These are phyloP conservation scores for Catajapyx aquilonaris DNA, from an alignment of 1,140 invertebrate species.

Conservation along the genomic window DNA sequence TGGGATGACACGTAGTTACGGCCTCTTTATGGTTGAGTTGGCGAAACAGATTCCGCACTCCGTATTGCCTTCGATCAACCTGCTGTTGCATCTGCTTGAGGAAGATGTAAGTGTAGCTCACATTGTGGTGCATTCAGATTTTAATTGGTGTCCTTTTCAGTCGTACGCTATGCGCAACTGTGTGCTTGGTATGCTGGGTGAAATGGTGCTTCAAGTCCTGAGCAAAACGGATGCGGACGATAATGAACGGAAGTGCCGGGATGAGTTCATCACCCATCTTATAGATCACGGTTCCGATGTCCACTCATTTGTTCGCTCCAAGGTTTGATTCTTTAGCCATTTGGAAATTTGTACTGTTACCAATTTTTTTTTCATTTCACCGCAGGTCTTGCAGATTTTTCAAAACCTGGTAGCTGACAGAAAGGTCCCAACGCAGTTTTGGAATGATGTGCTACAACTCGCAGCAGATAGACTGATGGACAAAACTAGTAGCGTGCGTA, in stretches of 20 bases:
- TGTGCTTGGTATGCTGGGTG: conserved; percentile 53
- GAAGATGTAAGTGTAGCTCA: conserved; percentile 25
- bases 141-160: conserved; percentile 27
- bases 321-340: conserved; percentile 21
- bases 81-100: conserved; percentile 30
- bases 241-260: conserved; percentile 36
- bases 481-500: conserved; percentile 51
- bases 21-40: conserved; percentile 44
- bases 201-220: conserved; percentile 42
- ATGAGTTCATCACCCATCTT: conserved; percentile 47
- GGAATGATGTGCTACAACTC: conserved; percentile 36
- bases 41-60: conserved; percentile 37
- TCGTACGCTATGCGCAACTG: conserved; percentile 59
- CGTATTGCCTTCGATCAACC: conserved; percentile 35
- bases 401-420: conserved; percentile 39
- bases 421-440: conserved; percentile 43
- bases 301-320: conserved; percentile 61
- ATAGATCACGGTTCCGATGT: conserved; percentile 63
- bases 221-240: conserved; percentile 42
- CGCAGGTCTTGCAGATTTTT: conserved; percentile 52
- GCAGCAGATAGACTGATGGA: conserved; percentile 48
- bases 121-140: background rate
- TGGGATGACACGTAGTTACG: conserved; percentile 35
- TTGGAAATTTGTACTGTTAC: background rate
- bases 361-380: background rate